A percentile compares a stretch with the other conserved stretches of the same genome.
These are phyloP conservation scores for Poeciliopsis turneri DNA, from an alignment of 2,797 vertebrate species.

Conservation along the genomic window DNA sequence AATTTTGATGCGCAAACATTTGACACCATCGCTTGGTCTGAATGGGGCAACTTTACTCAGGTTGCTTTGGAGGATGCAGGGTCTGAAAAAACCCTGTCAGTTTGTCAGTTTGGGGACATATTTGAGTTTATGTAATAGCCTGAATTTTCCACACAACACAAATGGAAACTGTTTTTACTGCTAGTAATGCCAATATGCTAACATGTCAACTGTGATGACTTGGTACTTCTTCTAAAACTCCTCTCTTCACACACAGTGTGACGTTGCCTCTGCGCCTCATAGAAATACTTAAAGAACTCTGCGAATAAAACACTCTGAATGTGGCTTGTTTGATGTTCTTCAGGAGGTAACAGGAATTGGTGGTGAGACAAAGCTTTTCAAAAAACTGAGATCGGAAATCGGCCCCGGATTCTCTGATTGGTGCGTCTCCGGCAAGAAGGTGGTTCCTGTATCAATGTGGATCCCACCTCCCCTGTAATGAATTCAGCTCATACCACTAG, in stretches of 20 bases:
- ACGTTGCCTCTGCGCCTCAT: background rate
- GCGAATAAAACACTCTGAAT: background rate
- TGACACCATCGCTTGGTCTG: too few relatives aligned
- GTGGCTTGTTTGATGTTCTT: background rate
- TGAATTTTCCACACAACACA: background rate
- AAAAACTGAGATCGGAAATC: background rate
- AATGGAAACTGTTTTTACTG: background rate
- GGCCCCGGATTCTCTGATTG: background rate
- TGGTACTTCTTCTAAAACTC: background rate
- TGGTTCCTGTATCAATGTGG: constrained; percentile 22
- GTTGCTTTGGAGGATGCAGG: background rate
- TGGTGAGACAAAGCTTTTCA: background rate
- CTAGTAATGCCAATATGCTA: background rate
- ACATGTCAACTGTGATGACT: background rate
- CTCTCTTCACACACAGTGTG: background rate
- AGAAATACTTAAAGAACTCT: background rate
- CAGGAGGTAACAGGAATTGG: background rate
- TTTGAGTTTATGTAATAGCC: background rate
- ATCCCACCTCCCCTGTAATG: constrained; percentile 45
- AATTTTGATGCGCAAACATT: too few relatives aligned
- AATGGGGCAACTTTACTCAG: too few relatives aligned
- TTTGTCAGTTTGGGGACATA: background rate
- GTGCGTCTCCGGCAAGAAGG: background rate
- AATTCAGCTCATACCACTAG: constrained; percentile 56
- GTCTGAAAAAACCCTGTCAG: background rate